These are phyloP conservation scores for Sesia bembeciformis DNA, from an alignment of 2,888 invertebrate species.

Conservation along the genomic window DNA sequence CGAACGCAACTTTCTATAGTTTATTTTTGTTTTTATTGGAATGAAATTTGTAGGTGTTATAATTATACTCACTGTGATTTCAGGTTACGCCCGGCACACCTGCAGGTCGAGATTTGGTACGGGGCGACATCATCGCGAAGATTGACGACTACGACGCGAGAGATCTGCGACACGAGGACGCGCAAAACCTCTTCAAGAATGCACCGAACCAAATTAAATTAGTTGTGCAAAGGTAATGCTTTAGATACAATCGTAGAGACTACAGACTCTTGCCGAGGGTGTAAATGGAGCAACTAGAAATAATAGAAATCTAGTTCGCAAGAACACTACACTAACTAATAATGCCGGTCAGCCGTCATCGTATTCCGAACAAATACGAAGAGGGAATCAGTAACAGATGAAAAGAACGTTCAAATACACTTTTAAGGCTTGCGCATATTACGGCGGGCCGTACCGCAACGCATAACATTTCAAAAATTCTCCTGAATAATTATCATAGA, in stretches of 20 bases:
- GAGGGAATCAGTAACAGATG: no score
- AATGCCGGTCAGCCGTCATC: no score
- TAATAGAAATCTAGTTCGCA: neutral
- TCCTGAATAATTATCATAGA: no score
- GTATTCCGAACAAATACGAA: no score
- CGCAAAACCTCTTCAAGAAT: slow-evolving; percentile 89
- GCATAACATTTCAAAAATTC: no score
- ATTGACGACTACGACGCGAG: slow-evolving; percentile 92
- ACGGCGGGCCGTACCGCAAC: no score
- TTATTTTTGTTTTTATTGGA: neutral
- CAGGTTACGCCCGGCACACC: slow-evolving; percentile 92
- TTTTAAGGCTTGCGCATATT: no score
- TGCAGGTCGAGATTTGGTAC: slow-evolving; percentile 86
- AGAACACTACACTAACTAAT: neutral
- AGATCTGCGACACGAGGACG: slow-evolving; percentile 92
- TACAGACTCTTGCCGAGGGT: no score
- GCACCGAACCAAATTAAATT: slow-evolving; percentile 86
- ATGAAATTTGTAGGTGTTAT: neutral
- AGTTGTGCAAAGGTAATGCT: slow-evolving; percentile 84
- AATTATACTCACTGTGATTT: slow-evolving; percentile 18
- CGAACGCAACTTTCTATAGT: neutral
- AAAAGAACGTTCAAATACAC: no score
- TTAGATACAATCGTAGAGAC: neutral
- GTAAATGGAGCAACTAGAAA: no score
- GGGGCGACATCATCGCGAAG: slow-evolving; percentile 93